A percentile compares a stretch with the other conserved stretches of the same genome.
Conservation (phyloP, 92 coral and sea anemone species). For the Porites lobata region DNA sequence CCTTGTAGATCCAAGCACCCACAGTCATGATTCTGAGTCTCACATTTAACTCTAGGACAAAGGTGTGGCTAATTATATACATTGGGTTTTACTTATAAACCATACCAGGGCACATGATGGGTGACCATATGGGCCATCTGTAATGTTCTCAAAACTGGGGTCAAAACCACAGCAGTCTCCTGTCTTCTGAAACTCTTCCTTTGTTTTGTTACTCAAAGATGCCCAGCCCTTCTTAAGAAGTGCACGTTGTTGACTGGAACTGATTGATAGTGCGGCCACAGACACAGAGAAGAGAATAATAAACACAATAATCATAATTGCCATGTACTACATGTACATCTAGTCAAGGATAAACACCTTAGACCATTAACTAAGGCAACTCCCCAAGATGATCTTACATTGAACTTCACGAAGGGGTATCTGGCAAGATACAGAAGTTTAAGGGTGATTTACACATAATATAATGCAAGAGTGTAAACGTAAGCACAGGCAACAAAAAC, state of each 20-base stretch:
- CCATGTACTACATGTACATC: constrained; percentile 78
- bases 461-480: too few species aligned
- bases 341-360: constrained; percentile 70
- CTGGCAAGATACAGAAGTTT: too few species aligned
- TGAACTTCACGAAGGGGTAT: too few species aligned
- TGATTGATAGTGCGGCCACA: constrained; percentile 89
- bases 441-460: too few species aligned
- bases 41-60: too few species aligned
- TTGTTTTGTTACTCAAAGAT: constrained; percentile 69
- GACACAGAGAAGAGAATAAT: constrained; percentile 93
- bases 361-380: too few species aligned
- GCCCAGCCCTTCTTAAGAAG: constrained; percentile 83
- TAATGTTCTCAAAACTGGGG: constrained; percentile 56
- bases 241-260: constrained; percentile 66
- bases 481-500: too few species aligned
- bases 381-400: too few species aligned
- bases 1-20: too few species aligned
- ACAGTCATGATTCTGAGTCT: too few species aligned
- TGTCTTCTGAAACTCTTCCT: constrained; percentile 63
- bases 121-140: constrained; percentile 34
- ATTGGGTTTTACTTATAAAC: background rate
- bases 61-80: too few species aligned
- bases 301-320: constrained; percentile 86
- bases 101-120: constrained; percentile 53
- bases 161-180: constrained; percentile 94